Base-by-base conservation (phyloP, 2,797 vertebrate species). In the Nothura maculosa region DNA sequence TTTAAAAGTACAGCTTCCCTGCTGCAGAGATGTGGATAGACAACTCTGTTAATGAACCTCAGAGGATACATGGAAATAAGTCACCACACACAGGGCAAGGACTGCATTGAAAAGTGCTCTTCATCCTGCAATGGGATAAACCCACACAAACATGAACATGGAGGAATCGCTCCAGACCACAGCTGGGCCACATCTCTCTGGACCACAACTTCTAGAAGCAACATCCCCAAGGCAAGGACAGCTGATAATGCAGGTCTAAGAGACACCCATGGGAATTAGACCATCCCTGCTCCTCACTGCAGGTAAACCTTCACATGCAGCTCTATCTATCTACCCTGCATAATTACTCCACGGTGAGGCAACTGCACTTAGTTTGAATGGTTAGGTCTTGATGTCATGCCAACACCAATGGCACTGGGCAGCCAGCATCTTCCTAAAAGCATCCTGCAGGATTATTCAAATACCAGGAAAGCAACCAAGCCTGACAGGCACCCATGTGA, bases 91-190 rank as follows among this genome's bases (percentile, higher is more conserved):
- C 8, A 38, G 8, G 36, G 30, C 18, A 11, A n/a, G 43, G 45
- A 27, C n/a, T 6, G 10, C 17, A n/a, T n/a, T 5, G 7, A 21
- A 34, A 70, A 7, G 28, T 36, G 18, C 21, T 67, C 17, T 22
- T 66, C 17, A 30, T n/a, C 47, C 42, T 28, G 20, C 60, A 62
- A 28, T 11, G 8, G 30, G 21, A 5, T 28, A 57, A 30, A 13
- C 12, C 3, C 2, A 9, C 12, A 24, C 27, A 43, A 55, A 34
- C 4, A 2, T 1, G 1, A 38, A 36, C 1, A 1, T 24, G 17
- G 38, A 38, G 38, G 22, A 38, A 12, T 16, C 36, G 7, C 10
- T 67, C 52, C 83, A 81, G 54, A 42, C 8, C 16, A 22, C 25
- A 42, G 8, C 1, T 50, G 48, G 22, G 24, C 5, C 76, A 72